Evolutionary conservation across 2,113 vertebrate genomes (phyloP), one percentile per base, ranked within the genome.

Genomic region (Passer montanus): DNA sequence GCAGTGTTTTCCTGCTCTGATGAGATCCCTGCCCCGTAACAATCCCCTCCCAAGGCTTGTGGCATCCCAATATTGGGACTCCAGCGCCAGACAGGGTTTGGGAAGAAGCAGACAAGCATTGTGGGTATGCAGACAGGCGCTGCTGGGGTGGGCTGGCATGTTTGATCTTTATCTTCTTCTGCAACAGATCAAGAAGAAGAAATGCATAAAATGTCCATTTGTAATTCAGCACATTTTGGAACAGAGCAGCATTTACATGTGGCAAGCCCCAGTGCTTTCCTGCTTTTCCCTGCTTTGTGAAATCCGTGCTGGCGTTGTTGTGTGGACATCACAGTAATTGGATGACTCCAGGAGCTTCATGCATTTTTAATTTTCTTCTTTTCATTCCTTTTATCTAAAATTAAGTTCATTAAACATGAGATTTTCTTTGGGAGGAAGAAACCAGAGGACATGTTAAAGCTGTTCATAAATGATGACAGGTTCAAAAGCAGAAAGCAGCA

Each of bases 371-470:
- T 97, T 96, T 93, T 47, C 79, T 85, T 72, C 33, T 87, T 96
- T 88, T 90, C 63, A 60, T 93, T 93, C 90, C 79, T 93, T 96
- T 97, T 88, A 95, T 96, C 93, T 95, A 63, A 96, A 97, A 96
- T 93, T 86, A 93, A 81, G 93, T 95, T 94, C 64, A 72, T 94
- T 92, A 96, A 95, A 93, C 64, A 75, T 6, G 31, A 88, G 90
- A 67, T 96, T 94, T 94, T 83, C 82, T 94, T 93, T 89, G 43
- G 30, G 64, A 92, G 35, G 73, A 60, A 95, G 72, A 96, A 96
- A 92, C 39, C 21, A n/a, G 60, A 44, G 83, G 82, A 81, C 68
- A 33, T 30, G 16, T 47, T 62, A 31, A 66, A 76, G 67, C 85
- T 64, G 60, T 64, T 92, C 37, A 35, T 81, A 70, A 67, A 84